Conservation (phyloP, 1,140 invertebrate species). For the Trichoplusia ni region DNA sequence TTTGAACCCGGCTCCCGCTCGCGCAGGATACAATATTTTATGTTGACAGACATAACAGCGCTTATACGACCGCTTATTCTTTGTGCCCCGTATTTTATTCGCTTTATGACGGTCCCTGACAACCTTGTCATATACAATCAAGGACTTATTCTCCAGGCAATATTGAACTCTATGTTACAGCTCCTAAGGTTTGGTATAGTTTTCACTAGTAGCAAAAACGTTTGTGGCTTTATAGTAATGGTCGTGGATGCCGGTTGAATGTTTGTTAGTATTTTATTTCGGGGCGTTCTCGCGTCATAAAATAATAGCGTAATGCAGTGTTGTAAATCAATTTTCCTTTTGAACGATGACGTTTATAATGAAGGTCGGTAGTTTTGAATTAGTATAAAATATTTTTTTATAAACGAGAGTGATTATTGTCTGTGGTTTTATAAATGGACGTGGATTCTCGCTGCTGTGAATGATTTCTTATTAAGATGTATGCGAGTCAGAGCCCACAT, state of each 20-base stretch:
- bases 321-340: slow-evolving; percentile 78
- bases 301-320: slow-evolving; percentile 78
- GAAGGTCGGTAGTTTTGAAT: slow-evolving; percentile 71
- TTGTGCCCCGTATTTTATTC: slow-evolving; percentile 81
- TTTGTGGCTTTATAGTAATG: slow-evolving; percentile 63
- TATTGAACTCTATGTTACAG: slow-evolving; percentile 38
- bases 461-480: slow-evolving; percentile 27
- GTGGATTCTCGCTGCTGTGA: slow-evolving; percentile 10
- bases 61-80: slow-evolving; percentile 80
- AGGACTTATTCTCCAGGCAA: slow-evolving; percentile 19
- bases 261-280: slow-evolving; percentile 81
- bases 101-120: slow-evolving; percentile 75
- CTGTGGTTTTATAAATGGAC: slow-evolving; percentile 49
- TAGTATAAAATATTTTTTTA: slow-evolving; percentile 61
- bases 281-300: slow-evolving; percentile 77
- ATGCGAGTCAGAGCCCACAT: too few species aligned
- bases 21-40: slow-evolving; percentile 80
- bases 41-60: slow-evolving; percentile 79
- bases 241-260: slow-evolving; percentile 77
- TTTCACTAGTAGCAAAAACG: slow-evolving; percentile 12
- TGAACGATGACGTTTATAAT: slow-evolving; percentile 73
- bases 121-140: slow-evolving; percentile 36
- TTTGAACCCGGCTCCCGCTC: slow-evolving; percentile 65
- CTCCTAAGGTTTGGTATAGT: slow-evolving; percentile 9
- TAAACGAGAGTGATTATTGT: slow-evolving; percentile 53